Conservation (phyloP, 2,888 invertebrate genomes). For the Amphipyra tragopoginis region DNA sequence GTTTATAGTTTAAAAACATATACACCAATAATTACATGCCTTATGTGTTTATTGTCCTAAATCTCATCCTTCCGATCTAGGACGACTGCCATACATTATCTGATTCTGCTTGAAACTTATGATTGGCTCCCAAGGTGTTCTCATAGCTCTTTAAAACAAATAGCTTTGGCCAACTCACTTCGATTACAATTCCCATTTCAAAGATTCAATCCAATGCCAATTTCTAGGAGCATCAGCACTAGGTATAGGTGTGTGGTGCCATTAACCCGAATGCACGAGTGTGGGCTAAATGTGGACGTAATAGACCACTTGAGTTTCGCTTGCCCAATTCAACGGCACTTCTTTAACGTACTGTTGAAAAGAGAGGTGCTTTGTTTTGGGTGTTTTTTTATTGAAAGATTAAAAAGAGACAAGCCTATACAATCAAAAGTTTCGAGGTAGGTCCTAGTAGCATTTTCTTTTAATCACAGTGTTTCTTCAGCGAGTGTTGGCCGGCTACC, state of each 20-base stretch:
- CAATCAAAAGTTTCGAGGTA: too few relatives aligned
- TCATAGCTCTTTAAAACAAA: too few relatives aligned
- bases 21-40: too few relatives aligned
- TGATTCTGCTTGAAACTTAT: not conserved
- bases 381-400: not conserved
- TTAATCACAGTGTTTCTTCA: too few relatives aligned
- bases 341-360: constrained; percentile 72
- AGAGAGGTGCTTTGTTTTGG: constrained; percentile 57
- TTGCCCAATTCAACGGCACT: constrained; percentile 84
- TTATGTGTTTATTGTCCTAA: too few relatives aligned
- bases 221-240: constrained; percentile 30
- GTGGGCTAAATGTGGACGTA: constrained; percentile 84
- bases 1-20: too few relatives aligned
- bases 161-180: not conserved
- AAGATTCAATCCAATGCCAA: constrained; percentile 28
- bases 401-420: too few relatives aligned
- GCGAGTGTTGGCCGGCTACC: too few relatives aligned
- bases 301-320: constrained; percentile 88
- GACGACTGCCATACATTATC: too few relatives aligned
- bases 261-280: constrained; percentile 85
- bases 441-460: too few relatives aligned
- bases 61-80: too few relatives aligned
- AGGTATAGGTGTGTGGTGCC: constrained; percentile 65
- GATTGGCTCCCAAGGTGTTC: too few relatives aligned
- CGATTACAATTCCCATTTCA: constrained; percentile 2